A percentile compares a stretch with the other conserved stretches of the same genome.
Evolutionary conservation across 2,113 vertebrate species (phyloP).

Genomic region (Ageneiosus marmoratus): DNA sequence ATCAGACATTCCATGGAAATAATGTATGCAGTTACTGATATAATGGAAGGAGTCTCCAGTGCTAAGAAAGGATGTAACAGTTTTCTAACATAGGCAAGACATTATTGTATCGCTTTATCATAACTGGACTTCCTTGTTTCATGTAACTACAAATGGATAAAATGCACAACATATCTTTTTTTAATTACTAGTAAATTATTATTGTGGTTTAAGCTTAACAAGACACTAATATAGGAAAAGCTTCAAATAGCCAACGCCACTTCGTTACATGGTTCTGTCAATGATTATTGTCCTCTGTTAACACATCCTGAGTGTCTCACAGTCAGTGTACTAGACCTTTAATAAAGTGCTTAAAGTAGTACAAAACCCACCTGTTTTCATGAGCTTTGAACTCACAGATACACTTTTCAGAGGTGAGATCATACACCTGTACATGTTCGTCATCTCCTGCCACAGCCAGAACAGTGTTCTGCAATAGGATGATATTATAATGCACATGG

Average conservation of each 20-base stretch:
- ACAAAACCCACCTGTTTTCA: constrained; percentile 81
- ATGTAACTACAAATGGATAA: neutral
- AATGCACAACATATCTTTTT: neutral
- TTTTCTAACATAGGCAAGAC: no score
- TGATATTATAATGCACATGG: no score
- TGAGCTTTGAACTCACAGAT: constrained; percentile 93
- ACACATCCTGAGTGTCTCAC: neutral
- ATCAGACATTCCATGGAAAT: no score
- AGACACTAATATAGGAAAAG: no score
- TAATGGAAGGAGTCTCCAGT: no score
- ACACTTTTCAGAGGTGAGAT: constrained; percentile 73
- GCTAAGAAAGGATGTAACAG: no score
- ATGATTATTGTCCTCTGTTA: no score
- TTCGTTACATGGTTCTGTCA: no score
- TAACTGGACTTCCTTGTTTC: neutral
- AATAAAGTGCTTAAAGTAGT: neutral
- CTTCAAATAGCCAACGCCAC: no score
- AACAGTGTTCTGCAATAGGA: constrained; percentile 77
- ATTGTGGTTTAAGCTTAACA: no score
- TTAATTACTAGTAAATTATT: no score
- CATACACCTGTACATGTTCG: constrained; percentile 82
- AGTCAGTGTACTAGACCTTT: neutral
- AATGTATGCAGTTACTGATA: neutral
- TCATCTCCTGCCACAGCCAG: constrained; percentile 88
- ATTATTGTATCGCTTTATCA: no score